Evolutionary conservation across 2,888 invertebrate species (phyloP), one percentile per base, ranked within the genome.

Genomic region (Smittia aterrima): DNA sequence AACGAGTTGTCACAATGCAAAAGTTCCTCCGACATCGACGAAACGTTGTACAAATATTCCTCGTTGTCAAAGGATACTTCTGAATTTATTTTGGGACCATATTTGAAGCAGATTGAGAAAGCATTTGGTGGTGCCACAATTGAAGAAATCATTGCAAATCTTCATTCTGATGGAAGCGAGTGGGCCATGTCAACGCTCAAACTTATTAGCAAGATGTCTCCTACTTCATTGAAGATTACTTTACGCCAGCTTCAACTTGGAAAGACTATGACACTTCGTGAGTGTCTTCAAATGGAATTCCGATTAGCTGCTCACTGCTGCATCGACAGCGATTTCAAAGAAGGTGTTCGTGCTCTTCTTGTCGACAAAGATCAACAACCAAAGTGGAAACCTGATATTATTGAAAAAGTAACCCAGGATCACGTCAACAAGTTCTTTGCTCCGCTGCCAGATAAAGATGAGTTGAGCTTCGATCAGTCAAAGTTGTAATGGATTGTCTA

Each of bases 311-410:
- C 85, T 78, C 85, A 87, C 24, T 85, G 87, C 83, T 87, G 89
- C 75, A 86, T 85, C 78, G 88, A 85, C 76, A 87, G 90, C 77
- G 95, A 96, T 82, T 95, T 96, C 81, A 90, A 88, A 79, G 95
- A 95, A 87, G 93, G 98, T 76, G 93, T 95, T 0, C 86, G 94
- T 76, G 94, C 95, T 0, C 82, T 94, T 1, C 85, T 99, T 58
- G 89, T 98, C 76, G 98, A 98, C 81, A 98, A 96, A 84, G 96
- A 97, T 83, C 92, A 95, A 80, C 91, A 87, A 54, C 97, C 98
- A 0, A 87, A 89, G 78, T 99, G 98, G 98, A 89, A 91, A 75
- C 98, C 97, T 1, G 82, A 86, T 53, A 87, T 86, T 0, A 79
- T 98, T 53, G 86, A 88, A 62, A 92, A 92, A 32, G 95, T 96